These are phyloP conservation scores for Epinephelus cyanopodus DNA, from an alignment of 2,113 vertebrate genomes.

Conservation along the genomic window DNA sequence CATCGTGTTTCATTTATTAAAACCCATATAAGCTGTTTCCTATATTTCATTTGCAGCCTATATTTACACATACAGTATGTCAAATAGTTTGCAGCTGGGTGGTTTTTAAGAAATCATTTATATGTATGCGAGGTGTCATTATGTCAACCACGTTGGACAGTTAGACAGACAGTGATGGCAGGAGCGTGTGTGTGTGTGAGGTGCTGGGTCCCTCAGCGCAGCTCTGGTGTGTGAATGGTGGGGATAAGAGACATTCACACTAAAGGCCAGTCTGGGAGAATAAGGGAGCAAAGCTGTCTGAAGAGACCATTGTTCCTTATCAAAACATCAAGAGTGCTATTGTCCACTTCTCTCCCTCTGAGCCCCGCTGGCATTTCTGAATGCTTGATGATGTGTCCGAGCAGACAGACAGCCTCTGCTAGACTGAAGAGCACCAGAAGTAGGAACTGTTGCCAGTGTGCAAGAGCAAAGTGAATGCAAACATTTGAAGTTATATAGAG, in stretches of 20 bases:
- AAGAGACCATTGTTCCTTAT: slow-evolving; percentile 83
- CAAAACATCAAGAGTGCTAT: slow-evolving; percentile 80
- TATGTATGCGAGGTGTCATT: slow-evolving; percentile 65
- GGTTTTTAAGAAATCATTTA: slow-evolving; percentile 41
- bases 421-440: slow-evolving; percentile 27
- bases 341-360: slow-evolving; percentile 78
- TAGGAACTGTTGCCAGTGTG: slow-evolving; percentile 13
- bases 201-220: slow-evolving; percentile 59
- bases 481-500: slow-evolving; percentile 49
- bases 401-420: slow-evolving; percentile 43
- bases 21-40: not conserved
- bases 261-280: slow-evolving; percentile 81
- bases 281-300: slow-evolving; percentile 75
- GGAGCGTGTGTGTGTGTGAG: slow-evolving; percentile 24
- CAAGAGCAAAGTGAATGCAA: slow-evolving; percentile 56
- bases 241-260: slow-evolving; percentile 77
- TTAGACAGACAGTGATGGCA: slow-evolving; percentile 67
- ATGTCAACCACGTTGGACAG: slow-evolving; percentile 71
- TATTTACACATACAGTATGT: slow-evolving; percentile 1
- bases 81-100: slow-evolving; percentile 4
- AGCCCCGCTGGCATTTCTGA: slow-evolving; percentile 80
- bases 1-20: slow-evolving; percentile 10
- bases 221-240: slow-evolving; percentile 70
- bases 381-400: slow-evolving; percentile 58
- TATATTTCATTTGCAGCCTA: not conserved